Evolutionary conservation across 1,140 invertebrate species (phyloP).

Genomic region (Manduca sexta): DNA sequence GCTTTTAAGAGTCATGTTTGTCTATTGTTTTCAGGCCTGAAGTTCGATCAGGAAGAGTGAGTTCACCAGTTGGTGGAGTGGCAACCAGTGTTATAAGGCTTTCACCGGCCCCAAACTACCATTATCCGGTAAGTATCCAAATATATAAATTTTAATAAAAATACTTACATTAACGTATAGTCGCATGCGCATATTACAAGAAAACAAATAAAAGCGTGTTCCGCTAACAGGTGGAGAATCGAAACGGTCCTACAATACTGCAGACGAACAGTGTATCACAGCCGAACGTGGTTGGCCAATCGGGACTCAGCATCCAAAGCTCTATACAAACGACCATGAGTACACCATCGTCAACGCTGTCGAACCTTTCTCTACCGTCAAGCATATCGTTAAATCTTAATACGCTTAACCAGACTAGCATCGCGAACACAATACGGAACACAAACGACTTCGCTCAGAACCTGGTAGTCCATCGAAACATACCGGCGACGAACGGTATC

Average conservation of each 20-base stretch:
- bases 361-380: conserved; percentile 32
- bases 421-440: conserved; percentile 33
- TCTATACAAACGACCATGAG: conserved; percentile 38
- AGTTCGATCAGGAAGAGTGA: conserved; percentile 71
- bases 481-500: conserved; percentile 40
- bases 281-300: conserved; percentile 40
- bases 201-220: neutral
- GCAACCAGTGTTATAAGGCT: conserved; percentile 87
- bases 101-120: conserved; percentile 77
- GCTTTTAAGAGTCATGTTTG: no score
- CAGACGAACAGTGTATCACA: conserved; percentile 33
- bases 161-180: neutral
- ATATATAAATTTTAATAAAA: conserved; percentile 11
- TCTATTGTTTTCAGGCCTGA: conserved; percentile 63
- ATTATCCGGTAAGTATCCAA: conserved; percentile 56
- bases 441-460: conserved; percentile 52
- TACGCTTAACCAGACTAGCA: conserved; percentile 39
- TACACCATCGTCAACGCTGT: conserved; percentile 33
- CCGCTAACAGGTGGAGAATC: conserved; percentile 47
- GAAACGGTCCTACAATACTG: conserved; percentile 45
- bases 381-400: conserved; percentile 47
- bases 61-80: conserved; percentile 57
- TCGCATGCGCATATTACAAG: neutral
- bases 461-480: conserved; percentile 41
- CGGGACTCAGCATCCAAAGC: conserved; percentile 40